Percentiles rank a stretch among this genome's conserved stretches.
Conservation (phyloP, 2,888 invertebrate genomes). For the Eilema caniola region DNA sequence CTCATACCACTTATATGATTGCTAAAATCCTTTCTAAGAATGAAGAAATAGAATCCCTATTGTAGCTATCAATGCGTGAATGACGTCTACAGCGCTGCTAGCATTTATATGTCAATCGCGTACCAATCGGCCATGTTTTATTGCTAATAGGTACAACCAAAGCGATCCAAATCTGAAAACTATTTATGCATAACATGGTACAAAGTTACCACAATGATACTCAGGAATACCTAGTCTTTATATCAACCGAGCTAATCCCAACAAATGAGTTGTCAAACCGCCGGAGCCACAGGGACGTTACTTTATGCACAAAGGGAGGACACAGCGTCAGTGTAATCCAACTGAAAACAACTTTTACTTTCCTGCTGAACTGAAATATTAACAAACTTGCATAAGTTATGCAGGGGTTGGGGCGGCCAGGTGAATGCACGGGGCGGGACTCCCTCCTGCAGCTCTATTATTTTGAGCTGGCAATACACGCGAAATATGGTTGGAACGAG, state of each 20-base stretch:
- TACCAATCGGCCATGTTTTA: background rate
- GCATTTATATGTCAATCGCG: background rate
- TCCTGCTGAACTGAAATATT: conserved; percentile 78
- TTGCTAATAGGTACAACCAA: background rate
- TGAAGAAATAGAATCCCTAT: background rate
- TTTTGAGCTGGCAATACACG: conserved; percentile 50
- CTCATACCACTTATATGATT: background rate
- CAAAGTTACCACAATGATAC: conserved; percentile 3
- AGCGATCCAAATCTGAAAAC: background rate
- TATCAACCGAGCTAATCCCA: conserved; percentile 42
- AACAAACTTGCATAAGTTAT: conserved; percentile 83
- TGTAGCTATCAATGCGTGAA: background rate
- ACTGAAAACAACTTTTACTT: conserved; percentile 76
- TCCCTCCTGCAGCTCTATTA: conserved; percentile 54
- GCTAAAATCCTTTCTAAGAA: background rate
- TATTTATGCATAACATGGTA: background rate
- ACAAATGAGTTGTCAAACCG: conserved; percentile 46
- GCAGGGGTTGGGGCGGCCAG: conserved; percentile 55
- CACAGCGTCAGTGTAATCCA: conserved; percentile 46
- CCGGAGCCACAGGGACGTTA: conserved; percentile 38
- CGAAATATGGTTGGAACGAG: conserved; percentile 50
- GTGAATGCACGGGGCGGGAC: conserved; percentile 70
- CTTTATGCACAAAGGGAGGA: conserved; percentile 46
- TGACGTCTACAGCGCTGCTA: background rate
- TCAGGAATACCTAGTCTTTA: conserved; percentile 23